These are phyloP conservation scores for Brachionus plicatilis DNA, from an alignment of 1,140 invertebrate species.

Conservation along the genomic window DNA sequence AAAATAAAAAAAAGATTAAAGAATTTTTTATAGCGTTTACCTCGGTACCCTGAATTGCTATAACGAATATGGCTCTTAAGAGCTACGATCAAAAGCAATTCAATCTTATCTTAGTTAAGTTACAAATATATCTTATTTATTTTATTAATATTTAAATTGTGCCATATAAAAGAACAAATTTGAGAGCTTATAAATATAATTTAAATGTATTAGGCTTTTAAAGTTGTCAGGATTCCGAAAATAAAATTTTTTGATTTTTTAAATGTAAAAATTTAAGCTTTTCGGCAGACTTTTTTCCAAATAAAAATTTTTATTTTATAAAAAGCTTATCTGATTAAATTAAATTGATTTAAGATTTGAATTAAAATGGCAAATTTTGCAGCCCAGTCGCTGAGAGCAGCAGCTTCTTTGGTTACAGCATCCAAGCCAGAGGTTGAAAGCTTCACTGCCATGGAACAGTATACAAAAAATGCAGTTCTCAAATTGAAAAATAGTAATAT, in stretches of 20 bases:
- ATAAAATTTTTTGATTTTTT: not conserved
- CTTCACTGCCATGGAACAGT: not conserved
- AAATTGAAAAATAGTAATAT: constrained; percentile 29
- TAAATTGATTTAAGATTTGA: not conserved
- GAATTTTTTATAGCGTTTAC: not conserved
- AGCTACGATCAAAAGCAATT: not conserved
- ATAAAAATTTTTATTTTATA: not conserved
- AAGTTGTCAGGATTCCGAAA: not conserved
- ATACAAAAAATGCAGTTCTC: constrained; percentile 28
- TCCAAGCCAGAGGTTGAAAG: not conserved
- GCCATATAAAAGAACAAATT: not conserved
- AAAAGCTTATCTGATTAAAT: not conserved
- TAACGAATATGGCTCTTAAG: not conserved
- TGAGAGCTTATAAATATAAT: not conserved
- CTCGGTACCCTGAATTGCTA: not conserved
- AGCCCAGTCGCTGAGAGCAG: constrained; percentile 22
- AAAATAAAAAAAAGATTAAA: not conserved
- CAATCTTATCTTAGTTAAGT: constrained; percentile 10
- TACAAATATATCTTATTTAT: not conserved
- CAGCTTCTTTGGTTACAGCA: not conserved
- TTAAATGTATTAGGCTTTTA: not conserved
- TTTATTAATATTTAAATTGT: constrained; percentile 8
- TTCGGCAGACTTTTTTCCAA: not conserved
- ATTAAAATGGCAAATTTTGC: not conserved
- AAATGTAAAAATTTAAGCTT: not conserved